Conservation (phyloP, 2,888 invertebrate genomes). For the Criorhina ranunculi region DNA sequence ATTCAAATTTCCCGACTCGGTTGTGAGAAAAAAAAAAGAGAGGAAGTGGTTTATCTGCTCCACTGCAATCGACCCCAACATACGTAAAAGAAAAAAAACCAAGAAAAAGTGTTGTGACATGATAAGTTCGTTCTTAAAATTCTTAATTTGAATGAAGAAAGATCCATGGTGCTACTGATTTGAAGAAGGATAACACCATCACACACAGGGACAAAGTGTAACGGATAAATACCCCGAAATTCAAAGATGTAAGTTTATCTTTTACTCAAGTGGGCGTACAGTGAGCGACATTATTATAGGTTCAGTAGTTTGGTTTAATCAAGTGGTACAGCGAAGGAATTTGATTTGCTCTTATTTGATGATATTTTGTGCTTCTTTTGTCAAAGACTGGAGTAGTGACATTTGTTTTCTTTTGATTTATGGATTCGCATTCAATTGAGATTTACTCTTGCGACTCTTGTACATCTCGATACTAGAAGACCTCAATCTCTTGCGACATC, state of each 20-base stretch:
- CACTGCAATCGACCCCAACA: slow-evolving; percentile 45
- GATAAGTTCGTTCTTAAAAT: slow-evolving; percentile 48
- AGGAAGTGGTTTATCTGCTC: slow-evolving; percentile 73
- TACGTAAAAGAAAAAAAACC: slow-evolving; percentile 31
- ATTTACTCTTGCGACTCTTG: too few species aligned
- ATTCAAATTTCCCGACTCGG: slow-evolving; percentile 45
- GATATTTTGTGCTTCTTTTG: background rate
- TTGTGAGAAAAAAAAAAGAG: slow-evolving; percentile 48
- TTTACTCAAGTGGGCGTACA: slow-evolving; percentile 2
- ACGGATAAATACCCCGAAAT: slow-evolving; percentile 45
- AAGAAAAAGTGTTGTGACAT: slow-evolving; percentile 51
- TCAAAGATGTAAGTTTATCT: slow-evolving; percentile 51
- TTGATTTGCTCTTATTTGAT: background rate
- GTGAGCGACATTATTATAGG: background rate
- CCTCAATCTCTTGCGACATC: too few species aligned
- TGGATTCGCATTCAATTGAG: too few species aligned
- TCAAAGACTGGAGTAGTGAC: too few species aligned
- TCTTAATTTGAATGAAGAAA: slow-evolving; percentile 36
- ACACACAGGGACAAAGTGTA: slow-evolving; percentile 19
- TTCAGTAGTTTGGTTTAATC: background rate
- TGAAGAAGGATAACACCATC: slow-evolving; percentile 40
- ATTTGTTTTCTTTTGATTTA: too few species aligned
- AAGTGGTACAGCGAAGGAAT: too few species aligned
- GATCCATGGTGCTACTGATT: slow-evolving; percentile 35
- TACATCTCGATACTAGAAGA: too few species aligned